These are phyloP conservation scores for Loris lydekkerianus DNA, from an alignment of 2,797 vertebrate genomes.

Conservation along the genomic window DNA sequence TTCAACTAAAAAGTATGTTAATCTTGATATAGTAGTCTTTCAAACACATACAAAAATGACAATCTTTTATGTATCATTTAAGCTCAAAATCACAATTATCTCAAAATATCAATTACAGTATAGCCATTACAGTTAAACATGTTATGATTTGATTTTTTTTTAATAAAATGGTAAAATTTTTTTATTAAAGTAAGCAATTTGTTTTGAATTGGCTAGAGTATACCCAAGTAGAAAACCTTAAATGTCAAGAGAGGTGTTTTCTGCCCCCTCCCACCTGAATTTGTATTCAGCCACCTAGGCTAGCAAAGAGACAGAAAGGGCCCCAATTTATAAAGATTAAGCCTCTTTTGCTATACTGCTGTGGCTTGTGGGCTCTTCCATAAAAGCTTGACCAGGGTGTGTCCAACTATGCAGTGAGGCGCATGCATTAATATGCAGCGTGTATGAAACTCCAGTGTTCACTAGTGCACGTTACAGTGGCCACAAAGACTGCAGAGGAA, in stretches of 20 bases:
- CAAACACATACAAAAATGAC: slow-evolving; percentile 99
- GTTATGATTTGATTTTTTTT: slow-evolving; percentile 90
- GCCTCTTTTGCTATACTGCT: slow-evolving; percentile 85
- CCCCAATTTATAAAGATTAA: slow-evolving; percentile 81
- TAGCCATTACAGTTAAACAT: slow-evolving; percentile 93
- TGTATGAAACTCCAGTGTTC: slow-evolving; percentile 54
- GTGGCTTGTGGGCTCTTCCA: slow-evolving; percentile 80
- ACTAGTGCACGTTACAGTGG: slow-evolving; percentile 74
- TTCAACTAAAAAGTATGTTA: slow-evolving; percentile 94
- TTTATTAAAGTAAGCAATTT: slow-evolving; percentile 94
- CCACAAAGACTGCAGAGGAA: slow-evolving; percentile 76
- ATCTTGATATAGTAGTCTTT: slow-evolving; percentile 93
- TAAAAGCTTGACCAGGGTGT: slow-evolving; percentile 79
- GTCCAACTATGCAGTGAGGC: slow-evolving; percentile 63
- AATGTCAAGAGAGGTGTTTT: slow-evolving; percentile 82
- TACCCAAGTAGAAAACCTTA: slow-evolving; percentile 89
- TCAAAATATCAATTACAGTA: slow-evolving; percentile 98
- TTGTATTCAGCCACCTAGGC: slow-evolving; percentile 78
- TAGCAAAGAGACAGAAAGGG: slow-evolving; percentile 84
- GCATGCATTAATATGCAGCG: slow-evolving; percentile 72
- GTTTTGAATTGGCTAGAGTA: slow-evolving; percentile 88
- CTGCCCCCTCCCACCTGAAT: slow-evolving; percentile 74
- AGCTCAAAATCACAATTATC: slow-evolving; percentile 99
- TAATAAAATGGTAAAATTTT: slow-evolving; percentile 97
- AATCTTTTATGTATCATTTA: slow-evolving; percentile 96